phyloP scores from a whole-genome alignment of 2,888 invertebrate genomes.

The Lasioglossum lativentre region DNA sequence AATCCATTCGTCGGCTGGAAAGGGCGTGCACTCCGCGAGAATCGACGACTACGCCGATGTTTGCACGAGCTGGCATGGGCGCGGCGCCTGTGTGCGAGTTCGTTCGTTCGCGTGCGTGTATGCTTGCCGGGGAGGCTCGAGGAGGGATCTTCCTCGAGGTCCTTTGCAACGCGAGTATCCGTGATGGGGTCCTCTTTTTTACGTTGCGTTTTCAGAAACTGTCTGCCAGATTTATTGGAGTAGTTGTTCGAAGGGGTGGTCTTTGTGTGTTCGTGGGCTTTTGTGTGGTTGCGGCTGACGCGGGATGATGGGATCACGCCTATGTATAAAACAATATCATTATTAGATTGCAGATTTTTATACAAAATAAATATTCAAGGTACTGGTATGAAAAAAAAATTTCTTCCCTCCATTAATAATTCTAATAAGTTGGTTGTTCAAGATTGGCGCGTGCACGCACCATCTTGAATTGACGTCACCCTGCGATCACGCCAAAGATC shows the following conservation, averaged over 20 bases:
- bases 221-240: not conserved
- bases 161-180: not conserved
- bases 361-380: too few species aligned
- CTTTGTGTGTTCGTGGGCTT: not conserved
- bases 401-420: too few species aligned
- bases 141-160: not conserved
- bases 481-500: too few species aligned
- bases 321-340: not conserved
- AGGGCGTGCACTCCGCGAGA: conserved; percentile 38
- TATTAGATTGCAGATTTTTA: too few species aligned
- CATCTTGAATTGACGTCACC: too few species aligned
- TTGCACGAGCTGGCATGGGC: not conserved
- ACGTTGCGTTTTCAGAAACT: not conserved
- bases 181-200: not conserved
- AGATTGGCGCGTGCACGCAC: too few species aligned
- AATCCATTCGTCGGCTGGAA: conserved; percentile 54
- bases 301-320: too few species aligned
- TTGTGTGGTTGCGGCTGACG: too few species aligned
- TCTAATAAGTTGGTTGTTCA: too few species aligned
- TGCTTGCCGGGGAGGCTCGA: not conserved
- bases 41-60: not conserved
- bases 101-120: not conserved
- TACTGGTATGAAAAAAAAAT: too few species aligned
- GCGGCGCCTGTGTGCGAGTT: not conserved
- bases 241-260: not conserved